phyloP scores from a whole-genome alignment of 2,888 invertebrate genomes.

The Dynastes maya region DNA sequence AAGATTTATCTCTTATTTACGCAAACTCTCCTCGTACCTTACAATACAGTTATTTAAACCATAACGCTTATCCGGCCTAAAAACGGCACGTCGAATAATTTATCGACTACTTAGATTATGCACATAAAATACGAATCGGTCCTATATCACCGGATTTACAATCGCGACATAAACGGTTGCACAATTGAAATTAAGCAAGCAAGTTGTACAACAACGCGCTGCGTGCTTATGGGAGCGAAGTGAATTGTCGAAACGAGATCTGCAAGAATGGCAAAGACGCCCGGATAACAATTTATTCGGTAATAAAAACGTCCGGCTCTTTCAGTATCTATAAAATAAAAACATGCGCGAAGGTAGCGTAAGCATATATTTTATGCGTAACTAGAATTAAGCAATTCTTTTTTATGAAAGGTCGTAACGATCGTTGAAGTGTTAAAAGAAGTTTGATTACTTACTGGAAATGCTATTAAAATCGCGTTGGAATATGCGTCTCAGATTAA shows the following conservation, averaged over 20 bases:
- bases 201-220: background rate
- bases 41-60: background rate
- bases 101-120: conserved; percentile 3
- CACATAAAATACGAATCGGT: conserved; percentile 3
- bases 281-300: background rate
- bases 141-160: background rate
- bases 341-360: background rate
- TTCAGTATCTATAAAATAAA: background rate
- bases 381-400: background rate
- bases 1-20: conserved; percentile 7
- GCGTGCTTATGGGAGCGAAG: background rate
- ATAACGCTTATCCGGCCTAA: background rate
- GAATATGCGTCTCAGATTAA: too few species aligned
- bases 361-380: background rate
- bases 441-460: too few species aligned
- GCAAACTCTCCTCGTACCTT: background rate
- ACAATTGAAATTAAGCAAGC: conserved; percentile 14
- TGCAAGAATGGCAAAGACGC: background rate
- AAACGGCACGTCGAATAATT: conserved; percentile 6
- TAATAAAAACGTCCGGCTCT: conserved; percentile 4
- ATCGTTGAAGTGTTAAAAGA: too few species aligned
- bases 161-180: background rate
- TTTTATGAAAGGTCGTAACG: too few species aligned
- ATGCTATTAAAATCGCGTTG: too few species aligned
- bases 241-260: background rate